Conservation (phyloP, 2,113 vertebrate genomes). For the Aphyosemion australe region DNA sequence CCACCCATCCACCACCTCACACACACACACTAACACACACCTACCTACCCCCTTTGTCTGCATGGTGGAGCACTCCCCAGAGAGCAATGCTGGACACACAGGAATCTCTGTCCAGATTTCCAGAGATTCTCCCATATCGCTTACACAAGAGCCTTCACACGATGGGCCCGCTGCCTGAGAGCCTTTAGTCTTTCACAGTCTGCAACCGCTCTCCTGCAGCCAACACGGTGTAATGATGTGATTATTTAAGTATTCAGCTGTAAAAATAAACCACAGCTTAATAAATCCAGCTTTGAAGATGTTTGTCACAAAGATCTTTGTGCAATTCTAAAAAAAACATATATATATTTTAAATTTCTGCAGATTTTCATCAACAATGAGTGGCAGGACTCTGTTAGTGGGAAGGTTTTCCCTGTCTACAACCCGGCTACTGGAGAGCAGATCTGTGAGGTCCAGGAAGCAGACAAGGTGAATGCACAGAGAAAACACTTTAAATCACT, state of each 20-base stretch:
- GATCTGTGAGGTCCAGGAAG: conserved; percentile 97
- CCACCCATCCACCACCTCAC: conserved; percentile 30
- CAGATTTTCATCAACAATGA: conserved; percentile 99
- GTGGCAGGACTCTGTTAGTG: conserved; percentile 95
- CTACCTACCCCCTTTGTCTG: conserved; percentile 71
- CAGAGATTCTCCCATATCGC: conserved; percentile 75
- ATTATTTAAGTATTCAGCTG: conserved; percentile 32
- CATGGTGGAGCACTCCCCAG: conserved; percentile 80
- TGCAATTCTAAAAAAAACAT: conserved; percentile 13
- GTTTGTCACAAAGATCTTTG: not conserved
- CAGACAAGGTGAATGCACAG: conserved; percentile 89
- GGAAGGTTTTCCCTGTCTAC: conserved; percentile 87
- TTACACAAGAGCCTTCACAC: conserved; percentile 60
- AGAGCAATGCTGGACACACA: conserved; percentile 76
- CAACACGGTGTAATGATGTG: conserved; percentile 29
- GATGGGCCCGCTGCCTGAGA: conserved; percentile 32
- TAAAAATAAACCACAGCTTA: not conserved
- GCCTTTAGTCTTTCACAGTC: conserved; percentile 44
- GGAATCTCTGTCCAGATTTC: conserved; percentile 79
- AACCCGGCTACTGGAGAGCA: conserved; percentile 95
- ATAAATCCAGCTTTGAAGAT: not conserved
- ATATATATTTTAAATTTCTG: conserved; percentile 12
- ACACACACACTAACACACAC: conserved; percentile 9
- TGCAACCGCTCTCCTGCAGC: conserved; percentile 17
- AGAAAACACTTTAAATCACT: not conserved